These are phyloP conservation scores for Dryocosmus kuriphilus DNA, from an alignment of 2,888 invertebrate species.

Conservation along the genomic window DNA sequence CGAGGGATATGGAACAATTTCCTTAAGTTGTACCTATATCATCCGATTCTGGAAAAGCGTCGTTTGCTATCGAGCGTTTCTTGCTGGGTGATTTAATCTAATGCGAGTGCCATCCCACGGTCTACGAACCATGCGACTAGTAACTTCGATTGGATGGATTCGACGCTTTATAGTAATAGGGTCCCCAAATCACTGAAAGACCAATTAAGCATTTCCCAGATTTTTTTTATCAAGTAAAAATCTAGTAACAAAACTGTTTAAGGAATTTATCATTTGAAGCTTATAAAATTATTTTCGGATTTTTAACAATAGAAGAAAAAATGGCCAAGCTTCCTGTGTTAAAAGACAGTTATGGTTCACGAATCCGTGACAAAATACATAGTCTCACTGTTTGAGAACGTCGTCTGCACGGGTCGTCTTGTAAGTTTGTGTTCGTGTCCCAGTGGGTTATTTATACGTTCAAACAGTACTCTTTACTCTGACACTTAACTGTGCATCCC, in stretches of 20 bases:
- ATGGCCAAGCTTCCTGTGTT: conserved; percentile 38
- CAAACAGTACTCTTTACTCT: conserved; percentile 50
- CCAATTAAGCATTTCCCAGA: neutral
- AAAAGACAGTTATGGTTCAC: conserved; percentile 41
- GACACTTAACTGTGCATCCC: conserved; percentile 58
- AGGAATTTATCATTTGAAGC: neutral
- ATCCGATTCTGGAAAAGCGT: conserved; percentile 40
- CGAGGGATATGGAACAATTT: conserved; percentile 38
- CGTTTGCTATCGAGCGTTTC: conserved; percentile 40
- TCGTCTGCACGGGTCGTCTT: conserved; percentile 45
- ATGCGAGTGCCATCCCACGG: conserved; percentile 35
- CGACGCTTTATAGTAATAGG: neutral
- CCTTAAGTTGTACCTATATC: conserved; percentile 40
- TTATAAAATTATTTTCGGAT: neutral
- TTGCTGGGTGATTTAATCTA: conserved; percentile 41
- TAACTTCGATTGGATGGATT: conserved; percentile 22
- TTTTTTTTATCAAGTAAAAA: neutral
- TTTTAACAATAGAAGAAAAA: neutral
- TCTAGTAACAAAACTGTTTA: too few species aligned
- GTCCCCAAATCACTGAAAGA: neutral
- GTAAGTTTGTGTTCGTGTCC: conserved; percentile 37
- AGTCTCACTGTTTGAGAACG: conserved; percentile 39
- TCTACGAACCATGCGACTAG: conserved; percentile 17
- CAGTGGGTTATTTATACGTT: conserved; percentile 57
- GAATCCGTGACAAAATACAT: conserved; percentile 51